A percentile compares a stretch with the other conserved stretches of the same genome.
Conservation (phyloP, 2,888 invertebrate species). For the Drosophila neotestacea region DNA sequence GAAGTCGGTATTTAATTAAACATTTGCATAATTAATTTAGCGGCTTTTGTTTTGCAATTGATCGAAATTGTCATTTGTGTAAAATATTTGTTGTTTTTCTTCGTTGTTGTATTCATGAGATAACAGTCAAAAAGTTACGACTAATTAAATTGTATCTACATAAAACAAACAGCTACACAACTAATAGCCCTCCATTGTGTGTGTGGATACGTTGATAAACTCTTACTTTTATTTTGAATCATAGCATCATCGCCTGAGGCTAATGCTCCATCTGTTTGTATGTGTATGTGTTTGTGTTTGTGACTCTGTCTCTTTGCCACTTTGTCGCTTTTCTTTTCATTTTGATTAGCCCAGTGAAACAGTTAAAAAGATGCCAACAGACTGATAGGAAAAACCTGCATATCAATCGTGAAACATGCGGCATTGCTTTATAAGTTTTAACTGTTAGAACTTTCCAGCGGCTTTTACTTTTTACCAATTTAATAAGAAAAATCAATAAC, state of each 20-base stretch:
- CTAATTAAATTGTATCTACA: slow-evolving; percentile 66
- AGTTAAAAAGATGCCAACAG: slow-evolving; percentile 37
- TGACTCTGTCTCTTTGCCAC: slow-evolving; percentile 1
- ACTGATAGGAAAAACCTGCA: slow-evolving; percentile 44
- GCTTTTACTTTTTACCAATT: slow-evolving; percentile 33
- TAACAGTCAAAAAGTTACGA: slow-evolving; percentile 66
- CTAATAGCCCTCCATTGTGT: slow-evolving; percentile 66
- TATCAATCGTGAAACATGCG: neutral
- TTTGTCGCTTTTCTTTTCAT: slow-evolving; percentile 49
- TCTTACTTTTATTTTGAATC: slow-evolving; percentile 22
- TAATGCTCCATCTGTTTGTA: slow-evolving; percentile 6
- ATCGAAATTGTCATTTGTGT: slow-evolving; percentile 42
- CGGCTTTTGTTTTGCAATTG: slow-evolving; percentile 46
- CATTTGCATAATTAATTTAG: slow-evolving; percentile 63
- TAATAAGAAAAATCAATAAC: neutral
- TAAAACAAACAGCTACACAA: slow-evolving; percentile 46
- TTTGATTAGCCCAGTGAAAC: slow-evolving; percentile 53
- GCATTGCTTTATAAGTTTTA: neutral
- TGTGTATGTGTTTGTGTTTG: neutral
- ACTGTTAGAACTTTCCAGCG: slow-evolving; percentile 40
- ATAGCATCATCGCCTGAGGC: neutral
- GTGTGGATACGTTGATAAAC: slow-evolving; percentile 32
- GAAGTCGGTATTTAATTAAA: slow-evolving; percentile 9
- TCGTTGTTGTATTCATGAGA: slow-evolving; percentile 58
- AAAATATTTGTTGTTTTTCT: neutral